Evolutionary conservation across 2,113 vertebrate species (phyloP), one percentile per base, ranked within the genome.

Genomic region (Cepphus grylle): DNA sequence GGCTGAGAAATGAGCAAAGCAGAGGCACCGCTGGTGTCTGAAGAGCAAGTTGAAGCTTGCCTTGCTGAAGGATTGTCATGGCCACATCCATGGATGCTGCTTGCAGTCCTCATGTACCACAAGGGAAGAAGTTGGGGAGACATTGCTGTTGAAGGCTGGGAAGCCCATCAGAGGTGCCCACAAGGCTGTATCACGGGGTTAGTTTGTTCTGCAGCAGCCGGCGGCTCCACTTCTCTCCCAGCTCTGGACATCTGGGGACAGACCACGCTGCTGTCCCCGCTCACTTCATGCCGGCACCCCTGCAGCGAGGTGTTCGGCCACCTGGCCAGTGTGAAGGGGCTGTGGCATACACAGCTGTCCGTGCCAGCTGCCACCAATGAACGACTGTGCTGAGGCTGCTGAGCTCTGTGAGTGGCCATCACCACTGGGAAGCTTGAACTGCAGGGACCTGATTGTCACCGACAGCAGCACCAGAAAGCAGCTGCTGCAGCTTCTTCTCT

Each of bases 261-360:
- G 59, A 89, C 17, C 0, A 0, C 43, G 40, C 34, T 59, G 74
- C 20, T 2, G 1, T 59, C 67, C 14, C 6, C 1, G 4, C 52
- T 85, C 27, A 2, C 55, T 55, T 50, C 4, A 1, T 49, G 26
- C 56, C 0, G 3, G 50, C 22, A 78, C n/a, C 34, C 11, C 17
- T 30, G 38, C 1, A 4, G 38, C 1, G 1, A 40, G 27, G 52
- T 8, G 26, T 73, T 66, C 0, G 1, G 36, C 50, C 2, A 0
- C 36, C 18, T 23, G 27, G 36, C 66, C 1, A 0, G 53, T 27
- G 62, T 1, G 3, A 69, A 81, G 62, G 55, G 53, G 14, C 82
- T n/a, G 34, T 5, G 19, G 29, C 29, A 8, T 8, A 14, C 1
- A 2, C 2, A 8, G 34, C 40, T 30, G 25, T 4, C 63, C 1